A percentile compares a stretch with the other conserved stretches of the same genome.
These are phyloP conservation scores for Steinernema carpocapsae DNA, from an alignment of 2,888 invertebrate genomes.

Conservation along the genomic window DNA sequence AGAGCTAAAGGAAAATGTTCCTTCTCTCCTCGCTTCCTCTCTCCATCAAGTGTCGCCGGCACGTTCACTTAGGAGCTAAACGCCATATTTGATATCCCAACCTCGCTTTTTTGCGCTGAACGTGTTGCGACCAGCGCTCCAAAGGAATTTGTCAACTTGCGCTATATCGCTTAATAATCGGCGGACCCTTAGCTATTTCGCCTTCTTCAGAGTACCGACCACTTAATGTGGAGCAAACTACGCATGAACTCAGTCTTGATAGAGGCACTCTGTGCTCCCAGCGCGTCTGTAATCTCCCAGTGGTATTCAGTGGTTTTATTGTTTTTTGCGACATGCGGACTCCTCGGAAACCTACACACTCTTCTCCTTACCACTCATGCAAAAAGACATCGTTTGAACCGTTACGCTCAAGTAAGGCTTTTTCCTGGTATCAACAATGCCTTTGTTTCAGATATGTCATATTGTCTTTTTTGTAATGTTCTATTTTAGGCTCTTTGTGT, in stretches of 20 bases:
- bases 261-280: conserved; percentile 12
- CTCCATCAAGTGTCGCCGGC: conserved; percentile 24
- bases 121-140: conserved; percentile 3
- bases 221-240: background rate
- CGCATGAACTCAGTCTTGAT: conserved; percentile 14
- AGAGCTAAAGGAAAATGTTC: background rate
- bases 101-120: conserved; percentile 24
- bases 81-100: conserved; percentile 23
- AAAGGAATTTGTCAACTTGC: background rate
- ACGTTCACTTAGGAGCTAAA: conserved; percentile 7
- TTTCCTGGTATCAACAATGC: background rate
- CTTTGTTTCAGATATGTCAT: background rate
- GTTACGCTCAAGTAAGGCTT: conserved; percentile 9
- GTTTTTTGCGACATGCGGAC: conserved; percentile 5
- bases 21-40: background rate
- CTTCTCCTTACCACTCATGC: conserved; percentile 12
- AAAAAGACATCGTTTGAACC: conserved; percentile 20
- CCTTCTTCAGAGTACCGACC: background rate
- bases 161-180: conserved; percentile 25
- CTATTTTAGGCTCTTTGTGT: conserved; percentile 10
- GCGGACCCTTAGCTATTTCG: background rate
- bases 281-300: conserved; percentile 10
- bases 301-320: conserved; percentile 4
- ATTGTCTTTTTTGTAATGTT: background rate
- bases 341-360: conserved; percentile 12